Evolutionary conservation across 1,140 invertebrate genomes (phyloP), one percentile per base, ranked within the genome.

Genomic region (Drosophila persimilis): DNA sequence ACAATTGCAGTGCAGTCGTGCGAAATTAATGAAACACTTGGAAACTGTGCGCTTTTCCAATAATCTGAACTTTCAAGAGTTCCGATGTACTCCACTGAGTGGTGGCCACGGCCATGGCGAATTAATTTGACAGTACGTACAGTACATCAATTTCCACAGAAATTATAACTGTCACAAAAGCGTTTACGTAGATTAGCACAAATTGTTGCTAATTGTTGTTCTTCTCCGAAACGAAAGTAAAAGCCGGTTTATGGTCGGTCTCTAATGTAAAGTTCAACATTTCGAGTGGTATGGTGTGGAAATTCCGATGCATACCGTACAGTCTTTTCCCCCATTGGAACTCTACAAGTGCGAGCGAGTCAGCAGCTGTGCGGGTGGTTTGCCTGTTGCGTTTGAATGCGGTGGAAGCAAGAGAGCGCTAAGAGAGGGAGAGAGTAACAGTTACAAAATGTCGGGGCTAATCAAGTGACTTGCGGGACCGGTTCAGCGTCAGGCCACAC

Each of bases 361-460:
- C 43, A 20, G 52, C 44, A 35, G 31, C 8, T 55, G 56, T 56
- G 59, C 61, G 61, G 76, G 73, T 65, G 79, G 61, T 69, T 64
- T 74, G 81, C 81, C 77, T 85, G 81, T 85, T 86, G 69, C 86
- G 74, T 77, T 84, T 70, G 48, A 26, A 39, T 1, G 24, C 6
- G 24, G 4, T 0, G 24, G 5, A 26, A 26, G 17, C 53, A 15
- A 47, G 24, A 47, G 45, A 56, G 47, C 48, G 29, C 45, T 0
- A 55, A 63, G 44, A 63, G 58, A 65, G 41, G 29, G 54, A 44
- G 52, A 57, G 47, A 24, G 59, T 46, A 83, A 78, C 64, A 69
- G 74, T 75, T 76, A 74, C 77, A 74, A 79, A 84, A 79, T 75
- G 78, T 73, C 75, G 59, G 89, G 85, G 85, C 80, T 89, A 89